phyloP scores from a whole-genome alignment of 2,113 vertebrate species.

The Acrocephalus arundinaceus region DNA sequence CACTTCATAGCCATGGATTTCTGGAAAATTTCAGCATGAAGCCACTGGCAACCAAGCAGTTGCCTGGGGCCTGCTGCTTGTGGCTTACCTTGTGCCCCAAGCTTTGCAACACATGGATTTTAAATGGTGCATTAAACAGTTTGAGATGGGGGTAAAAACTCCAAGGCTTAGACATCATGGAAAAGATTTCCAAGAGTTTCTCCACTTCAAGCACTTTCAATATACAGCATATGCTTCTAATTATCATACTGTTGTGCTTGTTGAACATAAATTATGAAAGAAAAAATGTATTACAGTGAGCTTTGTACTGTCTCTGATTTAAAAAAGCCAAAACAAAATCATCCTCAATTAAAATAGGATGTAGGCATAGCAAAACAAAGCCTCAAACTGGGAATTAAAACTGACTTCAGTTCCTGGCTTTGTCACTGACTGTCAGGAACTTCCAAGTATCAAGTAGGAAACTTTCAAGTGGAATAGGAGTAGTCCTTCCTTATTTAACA shows the following conservation, averaged over 20 bases:
- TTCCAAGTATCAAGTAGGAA: neutral
- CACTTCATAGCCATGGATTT: accelerated
- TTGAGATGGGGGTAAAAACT: neutral
- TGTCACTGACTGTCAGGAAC: neutral
- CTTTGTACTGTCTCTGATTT: neutral
- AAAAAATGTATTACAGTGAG: neutral
- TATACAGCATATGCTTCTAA: neutral
- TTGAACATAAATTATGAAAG: neutral
- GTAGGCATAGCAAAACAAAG: neutral
- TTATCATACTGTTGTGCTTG: neutral
- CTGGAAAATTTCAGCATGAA: neutral
- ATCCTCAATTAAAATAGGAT: neutral
- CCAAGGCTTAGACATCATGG: neutral
- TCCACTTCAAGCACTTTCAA: neutral
- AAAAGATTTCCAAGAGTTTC: neutral
- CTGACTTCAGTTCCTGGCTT: neutral
- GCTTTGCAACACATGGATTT: neutral
- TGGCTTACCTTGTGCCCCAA: neutral
- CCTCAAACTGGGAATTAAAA: neutral
- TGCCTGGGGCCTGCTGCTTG: neutral
- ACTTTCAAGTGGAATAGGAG: neutral
- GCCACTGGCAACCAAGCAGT: neutral
- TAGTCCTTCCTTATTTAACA: neutral
- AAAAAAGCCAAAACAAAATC: neutral
- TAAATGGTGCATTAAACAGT: neutral